Evolutionary conservation across 2,113 vertebrate species (phyloP).

Genomic region (Aythya baeri): DNA sequence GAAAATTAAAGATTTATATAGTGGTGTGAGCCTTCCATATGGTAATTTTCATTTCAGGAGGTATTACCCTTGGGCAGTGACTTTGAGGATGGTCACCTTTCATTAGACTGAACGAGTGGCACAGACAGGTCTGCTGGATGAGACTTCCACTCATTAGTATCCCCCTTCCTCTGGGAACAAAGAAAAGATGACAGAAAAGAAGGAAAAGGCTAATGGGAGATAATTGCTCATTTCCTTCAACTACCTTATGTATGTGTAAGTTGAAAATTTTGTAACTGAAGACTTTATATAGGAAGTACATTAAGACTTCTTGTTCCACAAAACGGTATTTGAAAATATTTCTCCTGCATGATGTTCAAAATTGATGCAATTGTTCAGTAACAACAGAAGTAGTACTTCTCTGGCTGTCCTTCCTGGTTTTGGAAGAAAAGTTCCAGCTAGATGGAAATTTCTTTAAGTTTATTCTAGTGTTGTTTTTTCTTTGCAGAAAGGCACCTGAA

Average conservation of each 20-base stretch:
- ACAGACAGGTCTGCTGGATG: background rate
- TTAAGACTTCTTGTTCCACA: background rate
- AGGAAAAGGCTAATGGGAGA: background rate
- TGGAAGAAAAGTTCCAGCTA: background rate
- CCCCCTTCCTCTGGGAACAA: background rate
- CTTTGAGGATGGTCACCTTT: background rate
- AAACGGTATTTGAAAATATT: background rate
- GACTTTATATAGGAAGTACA: background rate
- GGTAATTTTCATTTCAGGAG: background rate
- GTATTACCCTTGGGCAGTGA: background rate
- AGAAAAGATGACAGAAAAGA: background rate
- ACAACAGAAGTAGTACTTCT: background rate
- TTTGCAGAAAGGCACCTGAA: background rate
- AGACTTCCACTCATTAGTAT: background rate
- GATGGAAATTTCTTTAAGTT: background rate
- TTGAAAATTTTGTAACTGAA: background rate
- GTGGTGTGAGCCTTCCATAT: background rate
- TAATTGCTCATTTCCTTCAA: background rate
- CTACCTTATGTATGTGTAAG: background rate
- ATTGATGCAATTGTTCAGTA: background rate
- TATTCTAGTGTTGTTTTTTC: background rate
- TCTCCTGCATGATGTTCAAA: background rate
- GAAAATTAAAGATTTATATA: slow-evolving; percentile 12
- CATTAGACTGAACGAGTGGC: background rate
- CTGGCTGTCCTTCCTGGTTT: background rate